Evolutionary conservation across 2,797 vertebrate species (phyloP), one percentile per base, ranked within the genome.

Genomic region (Ctenosaura bakeri): DNA sequence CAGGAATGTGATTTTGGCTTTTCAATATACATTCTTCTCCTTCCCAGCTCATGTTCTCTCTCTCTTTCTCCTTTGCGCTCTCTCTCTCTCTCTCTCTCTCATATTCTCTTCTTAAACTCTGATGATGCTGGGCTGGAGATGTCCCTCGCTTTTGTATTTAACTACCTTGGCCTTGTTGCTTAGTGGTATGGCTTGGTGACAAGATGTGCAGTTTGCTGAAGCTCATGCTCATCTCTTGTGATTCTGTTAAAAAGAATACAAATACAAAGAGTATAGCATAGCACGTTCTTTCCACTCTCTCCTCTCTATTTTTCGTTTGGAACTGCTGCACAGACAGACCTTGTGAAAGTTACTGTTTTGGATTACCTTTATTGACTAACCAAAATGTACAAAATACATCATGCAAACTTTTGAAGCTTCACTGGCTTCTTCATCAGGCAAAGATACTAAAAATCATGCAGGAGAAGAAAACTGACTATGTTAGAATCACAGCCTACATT

Each of bases 1-100:
- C 38, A 85, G 90, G 90, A 91, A 88, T 86, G 83, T 46, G 56
- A 74, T 80, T 64, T 85, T 80, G 82, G 86, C 87, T 54, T 91
- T 54, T 64, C 29, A 82, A 32, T 82, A 54, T 82, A 26, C 74
- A 42, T 14, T 42, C 69, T 83, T 83, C 29, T 54, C 10, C 13
- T 81, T 35, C 56, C 64, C 38, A 73, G 74, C 62, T 4, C 6
- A 38, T 81, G 50, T 52, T 38, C 2, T 14, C 42, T 46, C 42
- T 46, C 42, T 46, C 42, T 46, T 46, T 46, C 42, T 46, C 2
- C 42, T 46, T 46, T 46, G 42, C 4, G 42, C 4, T 3, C 4
- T 3, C 42, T 46, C n/a, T 9, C 83, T 87, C 56, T 64, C 46
- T 22, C 56, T 78, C 35, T 42, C 74, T 76, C 64, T 78, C 6